A percentile compares a stretch with the other conserved stretches of the same genome.
Evolutionary conservation across 2,113 vertebrate genomes (phyloP).

Genomic region (Dicerorhinus sumatrensis): DNA sequence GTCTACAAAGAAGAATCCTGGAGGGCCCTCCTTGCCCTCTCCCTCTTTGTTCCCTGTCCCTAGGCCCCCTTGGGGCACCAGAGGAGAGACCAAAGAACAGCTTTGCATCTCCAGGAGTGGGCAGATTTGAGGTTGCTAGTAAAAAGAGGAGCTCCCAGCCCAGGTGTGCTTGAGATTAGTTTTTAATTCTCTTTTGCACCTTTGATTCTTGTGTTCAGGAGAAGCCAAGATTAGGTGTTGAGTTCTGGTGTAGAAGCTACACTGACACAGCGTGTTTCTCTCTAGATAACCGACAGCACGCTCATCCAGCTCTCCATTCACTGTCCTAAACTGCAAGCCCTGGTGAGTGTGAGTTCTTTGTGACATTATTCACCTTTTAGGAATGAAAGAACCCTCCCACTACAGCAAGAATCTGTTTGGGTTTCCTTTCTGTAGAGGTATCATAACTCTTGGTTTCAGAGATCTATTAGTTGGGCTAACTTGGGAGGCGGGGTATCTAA

Average conservation of each 20-base stretch:
- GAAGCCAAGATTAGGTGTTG: not conserved
- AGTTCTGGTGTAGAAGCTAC: not conserved
- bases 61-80: not conserved
- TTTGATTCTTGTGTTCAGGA: not conserved
- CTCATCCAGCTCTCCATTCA: constrained; percentile 95
- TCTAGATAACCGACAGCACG: constrained; percentile 95
- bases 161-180: not conserved
- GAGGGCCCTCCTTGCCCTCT: not conserved
- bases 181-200: not conserved
- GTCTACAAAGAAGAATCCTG: not conserved
- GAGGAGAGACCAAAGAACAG: not conserved
- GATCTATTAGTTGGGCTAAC: not conserved
- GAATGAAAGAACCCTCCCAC: not conserved
- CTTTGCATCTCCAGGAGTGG: fast-evolving
- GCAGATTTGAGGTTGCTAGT: not conserved
- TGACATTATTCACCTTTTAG: not conserved
- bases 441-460: not conserved
- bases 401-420: not conserved
- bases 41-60: not conserved
- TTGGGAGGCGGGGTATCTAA: not conserved
- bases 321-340: constrained; percentile 93
- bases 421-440: not conserved
- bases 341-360: constrained; percentile 88
- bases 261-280: constrained; percentile 57
- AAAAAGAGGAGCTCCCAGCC: not conserved